Evolutionary conservation across 2,797 vertebrate genomes (phyloP).

Genomic region (Melanotaenia maccullochi): DNA sequence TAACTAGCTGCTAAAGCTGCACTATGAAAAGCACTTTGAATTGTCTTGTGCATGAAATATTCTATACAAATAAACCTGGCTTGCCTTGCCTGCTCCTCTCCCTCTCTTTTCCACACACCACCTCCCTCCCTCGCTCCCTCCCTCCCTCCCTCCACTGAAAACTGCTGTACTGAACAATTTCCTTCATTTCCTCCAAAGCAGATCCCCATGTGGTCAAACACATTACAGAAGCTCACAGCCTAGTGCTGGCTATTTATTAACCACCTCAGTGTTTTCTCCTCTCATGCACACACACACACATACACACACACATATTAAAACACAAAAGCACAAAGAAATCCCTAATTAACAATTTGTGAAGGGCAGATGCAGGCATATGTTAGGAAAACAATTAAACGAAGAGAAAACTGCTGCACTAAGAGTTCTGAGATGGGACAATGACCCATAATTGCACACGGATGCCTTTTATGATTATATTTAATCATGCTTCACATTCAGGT

Average conservation of each 20-base stretch:
- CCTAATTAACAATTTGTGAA: slow-evolving; percentile 63
- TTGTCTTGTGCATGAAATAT: no score
- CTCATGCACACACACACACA: slow-evolving; percentile 11
- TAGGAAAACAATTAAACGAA: slow-evolving; percentile 53
- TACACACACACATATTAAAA: neutral
- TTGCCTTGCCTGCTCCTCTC: neutral
- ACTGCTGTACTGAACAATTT: slow-evolving; percentile 31
- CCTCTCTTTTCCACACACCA: neutral
- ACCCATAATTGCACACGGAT: slow-evolving; percentile 15
- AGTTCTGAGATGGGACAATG: slow-evolving; percentile 11
- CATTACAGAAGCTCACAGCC: slow-evolving; percentile 15
- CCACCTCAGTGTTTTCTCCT: slow-evolving; percentile 32
- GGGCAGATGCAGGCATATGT: slow-evolving; percentile 42
- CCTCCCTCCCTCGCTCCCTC: no score
- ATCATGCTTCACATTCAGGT: slow-evolving; percentile 11
- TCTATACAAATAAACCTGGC: no score
- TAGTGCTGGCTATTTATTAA: slow-evolving; percentile 16
- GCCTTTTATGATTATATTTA: slow-evolving; percentile 28
- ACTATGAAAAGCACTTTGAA: no score
- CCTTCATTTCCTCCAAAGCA: slow-evolving; percentile 21
- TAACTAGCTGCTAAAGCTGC: no score
- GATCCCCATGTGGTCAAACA: slow-evolving; percentile 41
- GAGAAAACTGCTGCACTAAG: slow-evolving; percentile 51
- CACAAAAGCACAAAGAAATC: slow-evolving; percentile 16
- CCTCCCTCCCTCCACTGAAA: slow-evolving; percentile 8